Evolutionary conservation across 2,113 vertebrate species (phyloP).

Genomic region (Gallinago paraguaiae): DNA sequence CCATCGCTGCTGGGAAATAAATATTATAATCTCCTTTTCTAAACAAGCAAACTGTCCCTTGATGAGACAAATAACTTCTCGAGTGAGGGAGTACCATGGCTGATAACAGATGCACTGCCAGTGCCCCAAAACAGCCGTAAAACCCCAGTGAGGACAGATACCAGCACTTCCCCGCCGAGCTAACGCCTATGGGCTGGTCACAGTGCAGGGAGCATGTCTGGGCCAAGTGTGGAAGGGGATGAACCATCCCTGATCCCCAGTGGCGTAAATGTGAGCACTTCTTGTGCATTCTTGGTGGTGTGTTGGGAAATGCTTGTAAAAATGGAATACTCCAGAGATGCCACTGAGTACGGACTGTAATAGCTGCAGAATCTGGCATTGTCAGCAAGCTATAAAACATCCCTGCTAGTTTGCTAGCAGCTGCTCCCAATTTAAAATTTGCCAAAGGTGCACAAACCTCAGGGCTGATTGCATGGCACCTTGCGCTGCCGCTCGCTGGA

Average conservation of each 20-base stretch:
- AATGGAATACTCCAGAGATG: slow-evolving; percentile 1
- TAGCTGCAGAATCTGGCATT: slow-evolving; percentile 8
- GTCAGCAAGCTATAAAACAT: slow-evolving; percentile 60
- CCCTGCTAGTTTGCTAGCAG: slow-evolving; percentile 9
- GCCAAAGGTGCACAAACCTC: slow-evolving; percentile 21
- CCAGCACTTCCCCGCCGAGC: background rate
- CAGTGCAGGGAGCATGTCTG: background rate
- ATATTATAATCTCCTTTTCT: slow-evolving; percentile 7
- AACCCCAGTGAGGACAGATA: background rate
- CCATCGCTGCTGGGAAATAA: slow-evolving; percentile 23
- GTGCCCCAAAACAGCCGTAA: background rate
- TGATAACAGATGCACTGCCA: background rate
- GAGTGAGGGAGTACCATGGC: background rate
- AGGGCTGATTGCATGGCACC: background rate
- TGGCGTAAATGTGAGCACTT: background rate
- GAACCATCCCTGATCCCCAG: background rate
- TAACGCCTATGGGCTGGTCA: background rate
- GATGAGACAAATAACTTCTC: background rate
- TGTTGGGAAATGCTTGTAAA: slow-evolving; percentile 13
- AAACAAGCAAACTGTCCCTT: slow-evolving; percentile 1
- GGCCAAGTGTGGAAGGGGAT: background rate
- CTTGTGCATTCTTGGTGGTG: background rate
- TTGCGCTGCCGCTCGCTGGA: background rate
- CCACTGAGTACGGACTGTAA: background rate
- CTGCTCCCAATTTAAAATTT: slow-evolving; percentile 29